phyloP scores from a whole-genome alignment of 2,888 invertebrate genomes.

The Lumbricus terrestris region DNA sequence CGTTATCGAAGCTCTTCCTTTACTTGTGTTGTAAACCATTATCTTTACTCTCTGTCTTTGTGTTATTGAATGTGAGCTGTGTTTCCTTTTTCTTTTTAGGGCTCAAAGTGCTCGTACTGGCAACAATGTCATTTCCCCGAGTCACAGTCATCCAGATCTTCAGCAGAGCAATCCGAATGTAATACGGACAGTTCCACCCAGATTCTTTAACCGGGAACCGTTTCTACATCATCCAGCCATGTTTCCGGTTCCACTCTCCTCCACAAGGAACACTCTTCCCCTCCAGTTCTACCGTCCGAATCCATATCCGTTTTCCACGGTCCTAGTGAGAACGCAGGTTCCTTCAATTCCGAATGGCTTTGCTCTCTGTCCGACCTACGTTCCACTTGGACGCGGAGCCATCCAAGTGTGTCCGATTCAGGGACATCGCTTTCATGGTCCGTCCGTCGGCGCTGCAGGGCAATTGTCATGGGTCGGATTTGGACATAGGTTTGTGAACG shows the following conservation, averaged over 20 bases:
- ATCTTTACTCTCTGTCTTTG: background rate
- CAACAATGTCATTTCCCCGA: background rate
- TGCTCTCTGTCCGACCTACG: background rate
- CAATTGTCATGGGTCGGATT: background rate
- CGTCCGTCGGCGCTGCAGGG: background rate
- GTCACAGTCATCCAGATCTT: slow-evolving; percentile 3
- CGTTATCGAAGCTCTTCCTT: no score
- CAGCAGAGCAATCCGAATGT: background rate
- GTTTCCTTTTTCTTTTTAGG: background rate
- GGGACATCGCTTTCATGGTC: background rate
- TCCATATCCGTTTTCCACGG: background rate
- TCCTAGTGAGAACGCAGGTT: background rate
- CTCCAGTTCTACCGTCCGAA: background rate
- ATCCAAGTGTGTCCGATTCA: background rate
- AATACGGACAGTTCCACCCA: background rate
- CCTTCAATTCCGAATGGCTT: background rate
- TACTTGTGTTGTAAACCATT: no score
- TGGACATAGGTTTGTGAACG: background rate
- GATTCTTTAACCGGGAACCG: background rate
- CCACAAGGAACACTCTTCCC: background rate
- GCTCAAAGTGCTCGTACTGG: background rate
- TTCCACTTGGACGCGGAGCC: background rate
- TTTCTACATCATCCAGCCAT: background rate
- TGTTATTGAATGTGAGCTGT: background rate
- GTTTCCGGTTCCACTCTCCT: background rate